Percentiles rank a stretch among this genome's conserved stretches.
These are phyloP conservation scores for Lymantria dispar DNA, from an alignment of 2,888 invertebrate genomes.

Conservation along the genomic window DNA sequence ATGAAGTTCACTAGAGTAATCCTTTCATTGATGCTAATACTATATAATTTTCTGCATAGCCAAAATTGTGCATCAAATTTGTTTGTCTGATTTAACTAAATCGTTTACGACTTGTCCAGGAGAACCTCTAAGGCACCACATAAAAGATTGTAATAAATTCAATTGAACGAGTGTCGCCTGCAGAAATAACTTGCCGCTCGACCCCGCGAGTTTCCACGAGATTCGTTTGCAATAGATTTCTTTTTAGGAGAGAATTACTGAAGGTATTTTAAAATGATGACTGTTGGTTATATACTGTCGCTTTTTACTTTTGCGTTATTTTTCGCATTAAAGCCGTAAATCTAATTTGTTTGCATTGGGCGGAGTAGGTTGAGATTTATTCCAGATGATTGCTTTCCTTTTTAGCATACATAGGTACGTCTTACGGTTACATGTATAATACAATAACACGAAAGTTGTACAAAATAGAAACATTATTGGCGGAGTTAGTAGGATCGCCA, in stretches of 20 bases:
- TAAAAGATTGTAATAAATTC: constrained; percentile 66
- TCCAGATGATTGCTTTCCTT: too few species aligned
- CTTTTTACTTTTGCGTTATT: too few species aligned
- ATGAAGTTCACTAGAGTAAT: too few species aligned
- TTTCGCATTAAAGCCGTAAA: too few species aligned
- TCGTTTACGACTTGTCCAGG: constrained; percentile 34
- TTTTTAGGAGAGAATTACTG: neutral
- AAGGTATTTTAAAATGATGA: neutral
- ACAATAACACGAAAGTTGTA: too few species aligned
- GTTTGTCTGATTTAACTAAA: constrained; percentile 32
- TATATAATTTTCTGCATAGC: neutral
- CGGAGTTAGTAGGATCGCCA: too few species aligned
- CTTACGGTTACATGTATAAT: too few species aligned
- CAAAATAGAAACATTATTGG: too few species aligned
- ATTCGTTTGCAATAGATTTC: constrained; percentile 10
- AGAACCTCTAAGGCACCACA: constrained; percentile 27
- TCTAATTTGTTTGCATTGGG: too few species aligned
- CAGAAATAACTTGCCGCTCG: constrained; percentile 52
- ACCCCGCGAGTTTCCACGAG: constrained; percentile 41
- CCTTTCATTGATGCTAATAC: constrained; percentile 10
- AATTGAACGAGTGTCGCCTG: constrained; percentile 62
- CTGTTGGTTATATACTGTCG: too few species aligned
- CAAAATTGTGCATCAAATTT: constrained; percentile 14
- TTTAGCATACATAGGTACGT: too few species aligned
- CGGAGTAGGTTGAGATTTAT: too few species aligned